A percentile compares a stretch with the other conserved stretches of the same genome.
phyloP scores from a whole-genome alignment of 2,888 invertebrate genomes.

The Sarcophaga variegata region DNA sequence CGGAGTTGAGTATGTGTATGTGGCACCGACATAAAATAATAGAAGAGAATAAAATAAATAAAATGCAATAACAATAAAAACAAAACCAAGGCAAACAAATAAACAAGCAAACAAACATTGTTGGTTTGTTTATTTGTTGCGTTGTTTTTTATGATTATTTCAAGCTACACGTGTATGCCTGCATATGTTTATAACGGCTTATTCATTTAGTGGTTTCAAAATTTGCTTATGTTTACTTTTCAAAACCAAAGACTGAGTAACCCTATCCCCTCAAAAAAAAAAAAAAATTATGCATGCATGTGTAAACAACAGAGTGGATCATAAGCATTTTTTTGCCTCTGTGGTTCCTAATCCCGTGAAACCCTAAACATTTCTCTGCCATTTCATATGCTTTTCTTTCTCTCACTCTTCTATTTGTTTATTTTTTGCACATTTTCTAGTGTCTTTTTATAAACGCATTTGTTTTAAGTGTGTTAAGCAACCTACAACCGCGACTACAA shows the following conservation, averaged over 20 bases:
- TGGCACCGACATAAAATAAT: no score
- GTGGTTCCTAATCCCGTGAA: conserved; percentile 48
- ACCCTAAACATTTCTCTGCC: conserved; percentile 13
- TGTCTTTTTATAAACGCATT: conserved; percentile 62
- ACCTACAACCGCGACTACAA: conserved; percentile 24
- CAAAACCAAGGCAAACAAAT: conserved; percentile 49
- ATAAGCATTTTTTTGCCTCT: background rate
- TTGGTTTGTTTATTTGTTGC: conserved; percentile 25
- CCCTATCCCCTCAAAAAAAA: no score
- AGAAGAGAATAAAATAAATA: conserved; percentile 26
- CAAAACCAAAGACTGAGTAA: no score
- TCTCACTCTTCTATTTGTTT: background rate
- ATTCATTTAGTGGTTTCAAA: background rate
- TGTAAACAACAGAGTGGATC: background rate
- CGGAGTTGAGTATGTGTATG: background rate
- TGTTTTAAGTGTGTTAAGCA: conserved; percentile 59
- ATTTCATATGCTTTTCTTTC: background rate
- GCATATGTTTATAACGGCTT: background rate
- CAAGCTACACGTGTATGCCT: background rate
- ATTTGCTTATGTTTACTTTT: no score
- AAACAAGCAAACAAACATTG: background rate
- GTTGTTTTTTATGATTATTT: conserved; percentile 41
- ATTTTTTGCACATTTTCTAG: background rate
- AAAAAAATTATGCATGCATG: conserved; percentile 19
- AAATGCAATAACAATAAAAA: conserved; percentile 52